Conservation (phyloP, 2,888 invertebrate genomes). For the Pyrocoelia pectoralis region DNA sequence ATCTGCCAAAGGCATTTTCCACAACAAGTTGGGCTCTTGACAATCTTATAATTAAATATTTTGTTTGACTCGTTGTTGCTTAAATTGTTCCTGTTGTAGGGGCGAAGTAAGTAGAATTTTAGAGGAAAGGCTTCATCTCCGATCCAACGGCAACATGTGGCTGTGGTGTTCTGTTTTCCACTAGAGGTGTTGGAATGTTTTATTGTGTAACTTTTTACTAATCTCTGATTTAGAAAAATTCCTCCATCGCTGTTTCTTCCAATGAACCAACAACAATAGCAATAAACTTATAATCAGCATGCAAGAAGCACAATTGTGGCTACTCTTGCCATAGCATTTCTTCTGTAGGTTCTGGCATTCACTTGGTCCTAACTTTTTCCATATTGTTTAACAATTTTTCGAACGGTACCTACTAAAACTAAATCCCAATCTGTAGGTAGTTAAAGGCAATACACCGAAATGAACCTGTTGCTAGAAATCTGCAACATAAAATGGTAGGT, state of each 20-base stretch:
- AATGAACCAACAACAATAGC: neutral
- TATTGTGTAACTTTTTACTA: neutral
- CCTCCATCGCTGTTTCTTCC: neutral
- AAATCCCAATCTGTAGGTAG: constrained; percentile 44
- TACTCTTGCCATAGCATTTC: constrained; percentile 32
- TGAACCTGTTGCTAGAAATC: constrained; percentile 26
- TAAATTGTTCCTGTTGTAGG: constrained; percentile 14
- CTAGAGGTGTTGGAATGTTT: constrained; percentile 8
- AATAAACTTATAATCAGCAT: too few relatives aligned
- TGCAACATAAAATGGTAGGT: constrained; percentile 28
- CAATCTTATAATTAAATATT: constrained; percentile 23
- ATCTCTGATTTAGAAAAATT: constrained; percentile 2
- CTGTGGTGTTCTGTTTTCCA: constrained; percentile 12
- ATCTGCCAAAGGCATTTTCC: neutral
- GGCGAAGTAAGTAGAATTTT: constrained; percentile 19
- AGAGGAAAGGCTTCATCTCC: constrained; percentile 22
- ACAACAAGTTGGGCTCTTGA: constrained; percentile 15
- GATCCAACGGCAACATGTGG: constrained; percentile 17
- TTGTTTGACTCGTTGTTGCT: constrained; percentile 13
- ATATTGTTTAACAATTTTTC: constrained; percentile 38
- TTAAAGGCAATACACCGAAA: too few relatives aligned
- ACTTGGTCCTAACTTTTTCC: constrained; percentile 41
- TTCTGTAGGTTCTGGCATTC: constrained; percentile 41
- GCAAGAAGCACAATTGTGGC: constrained; percentile 33
- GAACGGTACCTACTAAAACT: constrained; percentile 42